Percentiles rank a stretch among this genome's conserved stretches.
Evolutionary conservation across 2,888 invertebrate genomes (phyloP).

Genomic region (Cepaea hortensis): DNA sequence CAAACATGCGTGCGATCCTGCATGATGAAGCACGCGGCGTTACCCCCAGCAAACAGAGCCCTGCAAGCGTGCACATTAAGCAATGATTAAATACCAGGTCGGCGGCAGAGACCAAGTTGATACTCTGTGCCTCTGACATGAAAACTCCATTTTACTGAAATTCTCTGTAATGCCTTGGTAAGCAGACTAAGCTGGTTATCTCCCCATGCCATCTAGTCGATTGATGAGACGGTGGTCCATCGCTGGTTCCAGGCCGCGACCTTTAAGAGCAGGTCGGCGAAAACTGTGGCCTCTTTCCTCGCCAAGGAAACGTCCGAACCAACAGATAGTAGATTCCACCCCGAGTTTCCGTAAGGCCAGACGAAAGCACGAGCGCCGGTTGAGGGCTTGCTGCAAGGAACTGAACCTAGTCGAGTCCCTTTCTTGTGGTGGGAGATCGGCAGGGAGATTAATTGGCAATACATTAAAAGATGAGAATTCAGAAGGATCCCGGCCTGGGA

Average conservation of each 20-base stretch:
- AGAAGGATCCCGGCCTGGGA: conserved; percentile 6
- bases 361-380: conserved; percentile 20
- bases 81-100: not conserved
- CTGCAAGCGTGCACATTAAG: not conserved
- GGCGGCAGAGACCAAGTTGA: not conserved
- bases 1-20: too few relatives aligned
- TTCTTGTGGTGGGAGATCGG: conserved; percentile 36
- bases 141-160: conserved; percentile 32
- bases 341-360: conserved; percentile 6
- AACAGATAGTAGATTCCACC: conserved; percentile 19
- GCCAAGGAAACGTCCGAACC: conserved; percentile 14
- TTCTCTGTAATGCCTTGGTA: conserved; percentile 35
- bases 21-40: not conserved
- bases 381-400: conserved; percentile 25
- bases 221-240: conserved; percentile 32
- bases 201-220: conserved; percentile 43
- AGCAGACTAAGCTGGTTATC: conserved; percentile 23
- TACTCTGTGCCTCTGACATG: not conserved
- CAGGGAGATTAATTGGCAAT: conserved; percentile 45
- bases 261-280: not conserved
- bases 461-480: conserved; percentile 49
- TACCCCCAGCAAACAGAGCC: not conserved
- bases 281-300: conserved; percentile 28
- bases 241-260: conserved; percentile 27
- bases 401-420: conserved; percentile 22